Percentiles rank a stretch among this genome's conserved stretches.
These are phyloP conservation scores for Pocota personata DNA, from an alignment of 2,888 invertebrate genomes.

Conservation along the genomic window DNA sequence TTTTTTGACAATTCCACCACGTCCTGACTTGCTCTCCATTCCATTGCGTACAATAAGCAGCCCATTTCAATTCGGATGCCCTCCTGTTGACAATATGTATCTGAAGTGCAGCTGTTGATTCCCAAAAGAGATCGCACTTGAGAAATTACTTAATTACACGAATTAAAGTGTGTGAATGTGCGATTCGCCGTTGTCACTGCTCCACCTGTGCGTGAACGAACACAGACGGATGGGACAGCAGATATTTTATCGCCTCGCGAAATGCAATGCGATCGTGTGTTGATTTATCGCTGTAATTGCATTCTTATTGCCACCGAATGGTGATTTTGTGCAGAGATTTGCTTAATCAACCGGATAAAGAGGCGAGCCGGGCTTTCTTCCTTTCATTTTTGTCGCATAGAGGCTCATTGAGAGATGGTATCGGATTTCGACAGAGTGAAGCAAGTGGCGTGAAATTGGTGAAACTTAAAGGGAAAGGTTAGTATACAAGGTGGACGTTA, in stretches of 20 bases:
- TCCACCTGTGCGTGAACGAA: constrained; percentile 57
- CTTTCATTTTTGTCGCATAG: constrained; percentile 52
- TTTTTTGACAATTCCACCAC: neutral
- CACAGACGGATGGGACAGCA: constrained; percentile 40
- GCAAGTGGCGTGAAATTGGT: constrained; percentile 64
- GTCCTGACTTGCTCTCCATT: neutral
- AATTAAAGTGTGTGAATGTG: constrained; percentile 50
- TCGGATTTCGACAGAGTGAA: constrained; percentile 43
- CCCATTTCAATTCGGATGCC: constrained; percentile 47
- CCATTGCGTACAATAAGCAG: constrained; percentile 1
- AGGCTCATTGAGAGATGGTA: constrained; percentile 46
- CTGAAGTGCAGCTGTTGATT: constrained; percentile 50
- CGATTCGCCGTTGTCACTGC: neutral
- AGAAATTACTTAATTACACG: constrained; percentile 73
- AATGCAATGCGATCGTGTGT: constrained; percentile 67
- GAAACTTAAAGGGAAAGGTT: constrained; percentile 64
- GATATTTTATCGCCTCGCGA: constrained; percentile 64
- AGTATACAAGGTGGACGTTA: constrained; percentile 19
- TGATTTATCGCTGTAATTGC: constrained; percentile 70
- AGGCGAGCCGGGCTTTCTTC: constrained; percentile 16
- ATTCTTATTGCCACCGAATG: constrained; percentile 62
- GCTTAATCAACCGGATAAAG: constrained; percentile 66
- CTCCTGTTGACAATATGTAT: constrained; percentile 50
- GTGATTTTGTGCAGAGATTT: constrained; percentile 64
- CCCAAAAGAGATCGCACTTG: constrained; percentile 59